phyloP scores from a whole-genome alignment of 1,140 invertebrate genomes.

The Temnothorax curvispinosus region DNA sequence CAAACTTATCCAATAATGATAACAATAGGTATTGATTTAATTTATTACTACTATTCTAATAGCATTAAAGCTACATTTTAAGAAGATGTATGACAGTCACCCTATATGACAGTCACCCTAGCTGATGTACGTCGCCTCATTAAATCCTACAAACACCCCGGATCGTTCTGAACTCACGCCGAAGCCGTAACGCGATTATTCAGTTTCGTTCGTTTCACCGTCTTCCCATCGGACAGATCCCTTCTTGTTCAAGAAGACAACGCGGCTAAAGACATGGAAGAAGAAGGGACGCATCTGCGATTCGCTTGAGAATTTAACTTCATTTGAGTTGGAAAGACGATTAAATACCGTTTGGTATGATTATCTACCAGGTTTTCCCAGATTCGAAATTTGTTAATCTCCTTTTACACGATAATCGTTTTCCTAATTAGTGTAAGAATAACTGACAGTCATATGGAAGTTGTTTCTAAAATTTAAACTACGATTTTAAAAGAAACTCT shows the following conservation, averaged over 20 bases:
- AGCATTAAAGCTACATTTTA: background rate
- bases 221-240: conserved; percentile 28
- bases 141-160: conserved; percentile 48
- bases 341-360: conserved; percentile 49
- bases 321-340: conserved; percentile 57
- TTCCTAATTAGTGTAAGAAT: conserved; percentile 29
- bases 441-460: background rate
- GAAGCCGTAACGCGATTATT: conserved; percentile 64
- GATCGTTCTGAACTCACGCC: conserved; percentile 34
- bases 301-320: conserved; percentile 59
- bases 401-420: conserved; percentile 38
- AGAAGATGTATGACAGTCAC: background rate
- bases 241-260: conserved; percentile 50
- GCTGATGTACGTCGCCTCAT: conserved; percentile 31
- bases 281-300: conserved; percentile 60
- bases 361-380: conserved; percentile 39
- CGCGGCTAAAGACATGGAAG: conserved; percentile 31
- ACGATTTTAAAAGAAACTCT: background rate
- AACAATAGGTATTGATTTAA: background rate
- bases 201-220: conserved; percentile 52
- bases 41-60: background rate
- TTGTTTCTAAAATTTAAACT: conserved; percentile 8
- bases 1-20: background rate
- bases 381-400: conserved; percentile 52
- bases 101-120: background rate